Conservation (phyloP, 2,888 invertebrate genomes). For the Orthosia incerta region DNA sequence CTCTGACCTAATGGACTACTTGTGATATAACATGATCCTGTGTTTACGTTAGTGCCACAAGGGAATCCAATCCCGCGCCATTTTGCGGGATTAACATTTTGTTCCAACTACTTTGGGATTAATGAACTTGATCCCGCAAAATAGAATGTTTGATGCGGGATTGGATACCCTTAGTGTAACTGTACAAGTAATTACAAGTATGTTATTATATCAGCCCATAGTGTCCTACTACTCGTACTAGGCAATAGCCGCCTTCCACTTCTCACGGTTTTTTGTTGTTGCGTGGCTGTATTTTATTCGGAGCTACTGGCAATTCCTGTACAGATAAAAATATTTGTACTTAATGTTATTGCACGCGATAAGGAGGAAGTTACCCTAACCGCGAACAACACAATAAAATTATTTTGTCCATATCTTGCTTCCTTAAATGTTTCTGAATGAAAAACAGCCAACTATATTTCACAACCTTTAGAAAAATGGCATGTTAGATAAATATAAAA, state of each 20-base stretch:
- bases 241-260: too few species aligned
- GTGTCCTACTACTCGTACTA: too few species aligned
- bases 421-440: too few species aligned
- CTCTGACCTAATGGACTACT: slow-evolving; percentile 28
- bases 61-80: too few species aligned
- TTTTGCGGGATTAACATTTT: too few species aligned
- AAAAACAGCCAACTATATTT: background rate
- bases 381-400: background rate
- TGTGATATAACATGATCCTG: background rate
- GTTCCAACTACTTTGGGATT: too few species aligned
- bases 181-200: slow-evolving; percentile 1
- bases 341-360: too few species aligned
- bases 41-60: background rate
- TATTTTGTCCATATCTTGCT: background rate
- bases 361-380: slow-evolving; percentile 11
- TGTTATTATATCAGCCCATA: too few species aligned
- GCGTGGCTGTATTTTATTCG: too few species aligned
- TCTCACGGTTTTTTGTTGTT: too few species aligned
- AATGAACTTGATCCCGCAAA: too few species aligned
- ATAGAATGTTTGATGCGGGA: too few species aligned
- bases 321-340: background rate
- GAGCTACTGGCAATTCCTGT: background rate
- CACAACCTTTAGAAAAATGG: background rate
- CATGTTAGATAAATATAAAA: background rate
- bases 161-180: background rate